These are phyloP conservation scores for Brachionus asplanchnoidis DNA, from an alignment of 1,140 invertebrate genomes.

Conservation along the genomic window DNA sequence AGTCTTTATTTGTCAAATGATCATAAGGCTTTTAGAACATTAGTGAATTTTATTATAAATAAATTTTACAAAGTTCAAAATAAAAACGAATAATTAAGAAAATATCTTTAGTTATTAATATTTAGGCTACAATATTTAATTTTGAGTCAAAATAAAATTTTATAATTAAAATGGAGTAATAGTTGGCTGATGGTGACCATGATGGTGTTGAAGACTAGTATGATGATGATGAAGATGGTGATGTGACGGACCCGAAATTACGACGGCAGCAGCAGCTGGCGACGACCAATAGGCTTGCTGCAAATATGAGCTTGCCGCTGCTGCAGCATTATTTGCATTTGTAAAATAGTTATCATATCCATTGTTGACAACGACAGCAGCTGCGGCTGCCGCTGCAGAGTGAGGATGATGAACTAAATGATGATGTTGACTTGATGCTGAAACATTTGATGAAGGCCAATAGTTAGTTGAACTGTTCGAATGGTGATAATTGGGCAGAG, in stretches of 20 bases:
- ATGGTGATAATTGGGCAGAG: constrained; percentile 10
- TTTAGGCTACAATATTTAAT: not conserved
- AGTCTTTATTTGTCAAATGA: not conserved
- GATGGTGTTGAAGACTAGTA: constrained; percentile 28
- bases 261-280: constrained; percentile 23
- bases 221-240: constrained; percentile 21
- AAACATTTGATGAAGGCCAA: not conserved
- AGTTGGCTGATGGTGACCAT: constrained; percentile 25
- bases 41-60: not conserved
- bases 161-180: not conserved
- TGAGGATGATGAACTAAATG: constrained; percentile 35
- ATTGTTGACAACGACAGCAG: constrained; percentile 9
- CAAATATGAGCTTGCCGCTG: not conserved
- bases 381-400: constrained; percentile 29
- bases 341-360: constrained; percentile 16
- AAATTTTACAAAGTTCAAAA: not conserved
- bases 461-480: not conserved
- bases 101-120: not conserved
- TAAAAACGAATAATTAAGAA: not conserved
- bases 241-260: not conserved
- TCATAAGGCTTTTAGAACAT: not conserved
- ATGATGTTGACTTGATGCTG: constrained; percentile 5
- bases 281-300: constrained; percentile 40
- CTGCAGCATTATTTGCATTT: constrained; percentile 34
- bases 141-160: not conserved